phyloP scores from a whole-genome alignment of 2,888 invertebrate genomes.

The Monopis laevigella region DNA sequence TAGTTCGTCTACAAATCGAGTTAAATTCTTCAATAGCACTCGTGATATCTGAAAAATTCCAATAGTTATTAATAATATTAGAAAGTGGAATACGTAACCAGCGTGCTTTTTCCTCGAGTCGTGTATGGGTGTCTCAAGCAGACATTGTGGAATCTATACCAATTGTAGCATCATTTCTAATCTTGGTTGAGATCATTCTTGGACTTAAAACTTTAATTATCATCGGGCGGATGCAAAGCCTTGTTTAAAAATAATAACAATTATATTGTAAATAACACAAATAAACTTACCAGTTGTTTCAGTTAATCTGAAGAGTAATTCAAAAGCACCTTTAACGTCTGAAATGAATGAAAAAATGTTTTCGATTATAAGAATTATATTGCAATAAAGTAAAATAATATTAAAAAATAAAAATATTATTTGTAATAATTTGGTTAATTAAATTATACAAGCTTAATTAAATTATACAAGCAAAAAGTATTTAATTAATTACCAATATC shows the following conservation, averaged over 20 bases:
- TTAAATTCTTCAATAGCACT: slow-evolving; percentile 28
- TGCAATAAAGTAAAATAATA: not conserved
- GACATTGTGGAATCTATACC: too few species aligned
- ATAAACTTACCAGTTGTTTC: slow-evolving; percentile 30
- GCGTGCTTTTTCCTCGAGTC: too few species aligned
- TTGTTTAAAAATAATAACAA: too few species aligned
- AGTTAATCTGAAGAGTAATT: slow-evolving; percentile 26
- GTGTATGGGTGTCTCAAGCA: too few species aligned
- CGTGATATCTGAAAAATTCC: slow-evolving; percentile 29
- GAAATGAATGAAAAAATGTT: slow-evolving; percentile 20
- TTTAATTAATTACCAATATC: slow-evolving; percentile 32
- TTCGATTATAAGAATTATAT: too few species aligned
- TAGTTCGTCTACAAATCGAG: slow-evolving; percentile 22
- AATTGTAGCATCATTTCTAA: too few species aligned
- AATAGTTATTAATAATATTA: too few species aligned
- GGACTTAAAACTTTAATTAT: too few species aligned
- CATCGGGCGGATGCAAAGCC: too few species aligned
- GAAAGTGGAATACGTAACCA: too few species aligned
- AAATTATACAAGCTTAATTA: not conserved
- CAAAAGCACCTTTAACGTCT: slow-evolving; percentile 35
- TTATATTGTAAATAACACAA: not conserved
- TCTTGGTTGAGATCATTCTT: too few species aligned
- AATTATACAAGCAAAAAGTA: not conserved
- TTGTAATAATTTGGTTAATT: not conserved
- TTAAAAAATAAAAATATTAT: not conserved